Base-by-base conservation (phyloP, 2,888 invertebrate genomes). In the Melitaea athalia region DNA sequence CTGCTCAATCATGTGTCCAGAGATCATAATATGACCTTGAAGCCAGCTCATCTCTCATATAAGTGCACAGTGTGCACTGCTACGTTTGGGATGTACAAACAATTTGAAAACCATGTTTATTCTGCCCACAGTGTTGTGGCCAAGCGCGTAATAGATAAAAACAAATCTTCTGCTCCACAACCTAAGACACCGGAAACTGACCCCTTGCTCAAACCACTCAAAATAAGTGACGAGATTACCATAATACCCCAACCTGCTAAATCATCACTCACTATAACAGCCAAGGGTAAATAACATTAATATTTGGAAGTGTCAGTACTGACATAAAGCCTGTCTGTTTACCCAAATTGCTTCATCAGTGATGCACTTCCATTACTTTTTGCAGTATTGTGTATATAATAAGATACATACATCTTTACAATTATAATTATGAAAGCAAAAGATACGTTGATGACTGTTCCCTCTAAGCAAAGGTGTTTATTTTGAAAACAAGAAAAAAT, bases 61-160 rank as follows among this genome's bases (percentile, higher is more conserved):
- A 98, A 98, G 89, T 98, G 98, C 89, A 98, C 98, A 43, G 98
- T 98, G 62, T 98, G 98, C 89, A 98, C 98, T 68, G 98, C 98
- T 67, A 98, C 98, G 24, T 98, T 98, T 85, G 98, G 97, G 76
- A 97, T 98, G 97, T 98, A 98, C 93, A 97, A 98, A 92, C 97
- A 98, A 81, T 98, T 98, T 84, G 98, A 98, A 85, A 98, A 97
- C 84, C 98, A 98, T 87, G 98, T 98, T 5, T 98, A 98, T 85
- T 97, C 98, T 49, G 98, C 98, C 64, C 98, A 98, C 84, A 98
- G 97, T 87, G 97, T 97, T 50, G 97, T 97, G 57, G 97, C 97
- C 55, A 97, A 97, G 82, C 95, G 97, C 72, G 96, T 96, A 43
- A 96, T 96, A 95, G 97, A 96, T 81, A 96, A 96, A 85, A 95